These are phyloP conservation scores for Pilophorus perplexus DNA, from an alignment of 2,888 invertebrate genomes.

Conservation along the genomic window DNA sequence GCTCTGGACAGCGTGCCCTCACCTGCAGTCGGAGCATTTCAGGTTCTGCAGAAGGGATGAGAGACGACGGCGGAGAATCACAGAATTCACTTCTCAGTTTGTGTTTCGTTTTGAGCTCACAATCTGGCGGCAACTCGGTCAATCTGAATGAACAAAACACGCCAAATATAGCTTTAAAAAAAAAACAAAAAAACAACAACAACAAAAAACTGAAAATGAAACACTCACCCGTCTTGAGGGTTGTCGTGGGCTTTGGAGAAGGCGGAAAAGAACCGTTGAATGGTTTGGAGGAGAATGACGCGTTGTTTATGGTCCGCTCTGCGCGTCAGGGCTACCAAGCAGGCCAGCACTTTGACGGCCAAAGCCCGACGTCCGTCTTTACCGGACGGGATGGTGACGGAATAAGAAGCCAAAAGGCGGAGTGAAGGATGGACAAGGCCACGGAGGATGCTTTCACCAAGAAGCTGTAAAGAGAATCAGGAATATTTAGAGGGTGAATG, in stretches of 20 bases:
- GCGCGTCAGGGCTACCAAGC: constrained; percentile 74
- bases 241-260: constrained; percentile 68
- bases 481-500: too few species aligned
- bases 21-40: constrained; percentile 32
- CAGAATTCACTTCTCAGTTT: constrained; percentile 31
- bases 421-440: constrained; percentile 80
- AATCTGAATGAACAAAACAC: constrained; percentile 4
- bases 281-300: constrained; percentile 67
- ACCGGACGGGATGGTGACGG: constrained; percentile 79
- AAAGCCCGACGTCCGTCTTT: constrained; percentile 69
- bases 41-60: background rate
- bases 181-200: background rate
- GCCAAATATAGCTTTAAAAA: background rate
- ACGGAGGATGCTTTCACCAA: constrained; percentile 78
- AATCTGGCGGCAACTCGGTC: constrained; percentile 29
- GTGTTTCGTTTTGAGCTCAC: constrained; percentile 34
- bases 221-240: constrained; percentile 33
- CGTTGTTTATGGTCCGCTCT: constrained; percentile 70
- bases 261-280: constrained; percentile 73
- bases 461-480: too few species aligned
- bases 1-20: too few species aligned
- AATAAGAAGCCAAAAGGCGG: constrained; percentile 73
- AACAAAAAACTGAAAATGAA: too few species aligned
- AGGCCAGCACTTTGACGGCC: constrained; percentile 77
- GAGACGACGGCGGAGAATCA: constrained; percentile 35